Evolutionary conservation across 2,888 invertebrate species (phyloP).

Genomic region (Seira sanloemensis): DNA sequence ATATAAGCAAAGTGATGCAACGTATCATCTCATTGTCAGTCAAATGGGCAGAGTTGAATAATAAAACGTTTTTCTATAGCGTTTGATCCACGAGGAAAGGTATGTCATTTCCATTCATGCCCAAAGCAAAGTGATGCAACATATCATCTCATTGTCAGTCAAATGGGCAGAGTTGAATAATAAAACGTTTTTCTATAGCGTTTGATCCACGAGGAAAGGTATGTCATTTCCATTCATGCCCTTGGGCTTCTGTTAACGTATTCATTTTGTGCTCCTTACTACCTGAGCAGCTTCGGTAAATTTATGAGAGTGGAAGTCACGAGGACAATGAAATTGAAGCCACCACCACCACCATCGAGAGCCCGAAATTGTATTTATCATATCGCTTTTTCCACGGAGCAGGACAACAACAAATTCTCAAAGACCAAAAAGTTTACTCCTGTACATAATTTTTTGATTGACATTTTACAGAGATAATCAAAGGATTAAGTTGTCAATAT

Average conservation of each 20-base stretch:
- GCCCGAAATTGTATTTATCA: too few relatives aligned
- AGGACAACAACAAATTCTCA: too few relatives aligned
- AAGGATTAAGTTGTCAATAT: constrained; percentile 72
- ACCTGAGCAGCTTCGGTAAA: too few relatives aligned
- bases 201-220: not conserved
- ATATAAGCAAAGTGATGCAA: constrained; percentile 9
- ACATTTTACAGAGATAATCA: constrained; percentile 70
- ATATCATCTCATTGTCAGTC: constrained; percentile 16
- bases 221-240: not conserved
- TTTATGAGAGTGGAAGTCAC: too few relatives aligned
- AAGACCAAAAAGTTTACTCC: constrained; percentile 8
- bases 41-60: too few relatives aligned
- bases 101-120: not conserved
- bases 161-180: too few relatives aligned
- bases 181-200: too few relatives aligned
- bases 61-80: too few relatives aligned
- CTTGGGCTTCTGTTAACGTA: not conserved
- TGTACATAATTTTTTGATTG: constrained; percentile 55
- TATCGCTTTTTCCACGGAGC: too few relatives aligned
- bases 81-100: not conserved
- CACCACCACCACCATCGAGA: too few relatives aligned
- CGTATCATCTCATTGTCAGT: constrained; percentile 16
- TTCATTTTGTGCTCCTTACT: too few relatives aligned
- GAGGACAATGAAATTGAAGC: too few relatives aligned
- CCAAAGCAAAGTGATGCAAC: constrained; percentile 13